Evolutionary conservation across 2,888 invertebrate genomes (phyloP).

Genomic region (Pachliopta kotzebuea): DNA sequence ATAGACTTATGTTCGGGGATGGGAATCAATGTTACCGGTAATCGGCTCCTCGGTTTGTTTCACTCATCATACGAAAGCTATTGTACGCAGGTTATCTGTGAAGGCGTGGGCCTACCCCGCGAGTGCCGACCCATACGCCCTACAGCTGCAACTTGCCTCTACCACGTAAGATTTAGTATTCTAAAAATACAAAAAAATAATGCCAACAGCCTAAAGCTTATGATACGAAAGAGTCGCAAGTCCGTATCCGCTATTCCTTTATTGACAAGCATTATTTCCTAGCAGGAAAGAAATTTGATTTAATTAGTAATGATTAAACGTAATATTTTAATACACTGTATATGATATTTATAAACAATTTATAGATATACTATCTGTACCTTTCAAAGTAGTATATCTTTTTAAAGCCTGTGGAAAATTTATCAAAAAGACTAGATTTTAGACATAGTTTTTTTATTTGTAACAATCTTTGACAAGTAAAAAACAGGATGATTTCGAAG

Average conservation of each 20-base stretch:
- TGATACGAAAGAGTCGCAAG: background rate
- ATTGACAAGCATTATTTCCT: background rate
- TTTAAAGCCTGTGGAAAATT: no score
- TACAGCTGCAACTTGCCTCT: slow-evolving; percentile 12
- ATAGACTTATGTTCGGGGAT: background rate
- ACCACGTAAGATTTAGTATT: slow-evolving; percentile 18
- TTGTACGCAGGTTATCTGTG: slow-evolving; percentile 19
- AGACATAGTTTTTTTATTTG: no score
- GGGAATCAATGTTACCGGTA: background rate
- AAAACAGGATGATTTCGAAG: no score
- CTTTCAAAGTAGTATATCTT: no score
- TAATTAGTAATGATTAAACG: background rate
- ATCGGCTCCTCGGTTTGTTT: background rate
- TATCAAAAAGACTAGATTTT: no score
- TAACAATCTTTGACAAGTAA: no score
- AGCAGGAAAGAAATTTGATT: background rate
- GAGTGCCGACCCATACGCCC: slow-evolving; percentile 12
- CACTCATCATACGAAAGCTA: slow-evolving; percentile 7
- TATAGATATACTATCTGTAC: no score
- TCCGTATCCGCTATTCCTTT: background rate
- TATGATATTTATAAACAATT: no score
- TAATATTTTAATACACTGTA: no score
- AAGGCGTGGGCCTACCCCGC: slow-evolving; percentile 15
- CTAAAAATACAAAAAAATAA: slow-evolving; percentile 1
- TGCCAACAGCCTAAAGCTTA: background rate